Conservation (phyloP, 2,797 vertebrate genomes). For the Ispidina lecontei region DNA sequence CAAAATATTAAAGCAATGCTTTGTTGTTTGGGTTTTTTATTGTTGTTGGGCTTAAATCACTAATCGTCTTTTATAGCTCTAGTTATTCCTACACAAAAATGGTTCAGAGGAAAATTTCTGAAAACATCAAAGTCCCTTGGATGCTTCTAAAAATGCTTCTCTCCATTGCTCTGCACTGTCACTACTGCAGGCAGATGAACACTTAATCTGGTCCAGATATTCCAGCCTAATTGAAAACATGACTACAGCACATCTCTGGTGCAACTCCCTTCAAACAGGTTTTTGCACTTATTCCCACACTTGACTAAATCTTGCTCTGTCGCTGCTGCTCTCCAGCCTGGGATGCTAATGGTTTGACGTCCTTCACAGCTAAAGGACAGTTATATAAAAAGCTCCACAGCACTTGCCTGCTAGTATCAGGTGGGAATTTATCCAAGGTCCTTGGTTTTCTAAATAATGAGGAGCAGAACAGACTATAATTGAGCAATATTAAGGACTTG, state of each 20-base stretch:
- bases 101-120: not conserved
- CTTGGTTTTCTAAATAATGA: not conserved
- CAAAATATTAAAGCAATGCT: constrained; percentile 11
- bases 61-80: not conserved
- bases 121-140: not conserved
- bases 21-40: not conserved
- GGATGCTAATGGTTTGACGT: not conserved
- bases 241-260: not conserved
- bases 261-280: not conserved
- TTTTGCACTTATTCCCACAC: not conserved
- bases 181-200: not conserved
- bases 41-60: not conserved
- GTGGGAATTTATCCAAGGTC: constrained; percentile 27
- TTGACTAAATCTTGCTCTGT: not conserved
- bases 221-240: not conserved
- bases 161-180: not conserved
- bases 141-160: not conserved
- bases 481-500: not conserved
- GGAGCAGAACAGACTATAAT: constrained; percentile 1
- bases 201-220: not conserved
- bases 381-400: not conserved
- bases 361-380: not conserved
- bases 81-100: not conserved
- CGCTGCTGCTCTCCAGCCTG: not conserved
- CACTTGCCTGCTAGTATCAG: not conserved